phyloP scores from a whole-genome alignment of 2,113 vertebrate genomes.

The Sarotherodon lohbergeri region DNA sequence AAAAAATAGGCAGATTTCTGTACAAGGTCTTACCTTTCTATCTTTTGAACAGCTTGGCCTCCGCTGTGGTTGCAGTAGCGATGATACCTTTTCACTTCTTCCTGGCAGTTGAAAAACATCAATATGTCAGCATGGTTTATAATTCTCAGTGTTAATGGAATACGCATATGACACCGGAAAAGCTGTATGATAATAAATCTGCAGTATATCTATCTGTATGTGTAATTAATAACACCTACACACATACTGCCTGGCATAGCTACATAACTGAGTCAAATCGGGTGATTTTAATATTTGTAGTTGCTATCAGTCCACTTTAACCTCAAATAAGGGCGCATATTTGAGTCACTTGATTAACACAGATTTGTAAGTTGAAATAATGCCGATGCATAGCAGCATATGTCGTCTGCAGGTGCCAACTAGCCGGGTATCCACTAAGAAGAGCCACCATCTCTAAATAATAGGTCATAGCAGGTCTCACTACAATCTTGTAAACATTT shows the following conservation, averaged over 20 bases:
- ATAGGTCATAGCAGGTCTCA: background rate
- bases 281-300: background rate
- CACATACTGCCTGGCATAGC: background rate
- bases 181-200: background rate
- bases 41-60: constrained; percentile 39
- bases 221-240: background rate
- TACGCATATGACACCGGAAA: background rate
- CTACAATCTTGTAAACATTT: background rate
- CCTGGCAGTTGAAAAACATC: constrained; percentile 36
- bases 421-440: background rate
- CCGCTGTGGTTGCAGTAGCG: constrained; percentile 62
- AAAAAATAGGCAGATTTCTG: background rate
- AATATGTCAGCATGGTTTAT: background rate
- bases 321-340: background rate
- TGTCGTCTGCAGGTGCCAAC: background rate
- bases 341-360: background rate
- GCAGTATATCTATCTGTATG: background rate
- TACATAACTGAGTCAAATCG: background rate
- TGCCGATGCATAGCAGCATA: background rate
- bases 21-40: constrained; percentile 53
- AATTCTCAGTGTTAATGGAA: background rate
- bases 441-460: background rate
- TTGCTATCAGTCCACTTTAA: background rate
- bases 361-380: background rate
- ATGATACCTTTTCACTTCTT: constrained; percentile 63